phyloP scores from a whole-genome alignment of 2,113 vertebrate genomes.

The Delphinapterus leucas region DNA sequence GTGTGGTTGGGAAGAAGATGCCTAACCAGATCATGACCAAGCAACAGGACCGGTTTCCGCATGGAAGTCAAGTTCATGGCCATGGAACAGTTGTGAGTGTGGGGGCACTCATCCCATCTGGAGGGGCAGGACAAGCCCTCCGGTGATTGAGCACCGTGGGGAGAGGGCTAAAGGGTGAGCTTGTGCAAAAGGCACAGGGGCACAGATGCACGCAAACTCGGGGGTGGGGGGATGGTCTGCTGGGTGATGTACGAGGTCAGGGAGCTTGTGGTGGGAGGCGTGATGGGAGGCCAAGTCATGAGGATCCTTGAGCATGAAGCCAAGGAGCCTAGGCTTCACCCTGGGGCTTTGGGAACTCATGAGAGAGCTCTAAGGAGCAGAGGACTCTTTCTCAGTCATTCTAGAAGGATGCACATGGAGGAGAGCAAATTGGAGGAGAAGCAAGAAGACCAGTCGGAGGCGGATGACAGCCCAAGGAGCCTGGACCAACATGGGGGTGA shows the following conservation, averaged over 20 bases:
- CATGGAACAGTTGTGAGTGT: accelerated
- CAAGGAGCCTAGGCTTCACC: not conserved
- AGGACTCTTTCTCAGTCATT: not conserved
- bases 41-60: not conserved
- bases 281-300: not conserved
- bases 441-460: not conserved
- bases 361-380: not conserved
- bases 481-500: accelerated
- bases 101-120: accelerated
- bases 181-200: not conserved
- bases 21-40: not conserved
- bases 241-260: too few relatives aligned
- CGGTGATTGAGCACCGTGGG: too few relatives aligned
- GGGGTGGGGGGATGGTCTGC: not conserved
- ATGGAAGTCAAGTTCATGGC: not conserved
- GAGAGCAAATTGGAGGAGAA: not conserved
- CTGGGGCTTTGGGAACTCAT: accelerated
- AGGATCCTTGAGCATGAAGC: not conserved
- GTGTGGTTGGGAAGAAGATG: not conserved
- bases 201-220: accelerated
- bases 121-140: not conserved
- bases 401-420: not conserved
- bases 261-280: accelerated
- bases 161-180: too few relatives aligned
- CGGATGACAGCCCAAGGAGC: not conserved